These are phyloP conservation scores for Diplodus sargus DNA, from an alignment of 2,797 vertebrate species.

Conservation along the genomic window DNA sequence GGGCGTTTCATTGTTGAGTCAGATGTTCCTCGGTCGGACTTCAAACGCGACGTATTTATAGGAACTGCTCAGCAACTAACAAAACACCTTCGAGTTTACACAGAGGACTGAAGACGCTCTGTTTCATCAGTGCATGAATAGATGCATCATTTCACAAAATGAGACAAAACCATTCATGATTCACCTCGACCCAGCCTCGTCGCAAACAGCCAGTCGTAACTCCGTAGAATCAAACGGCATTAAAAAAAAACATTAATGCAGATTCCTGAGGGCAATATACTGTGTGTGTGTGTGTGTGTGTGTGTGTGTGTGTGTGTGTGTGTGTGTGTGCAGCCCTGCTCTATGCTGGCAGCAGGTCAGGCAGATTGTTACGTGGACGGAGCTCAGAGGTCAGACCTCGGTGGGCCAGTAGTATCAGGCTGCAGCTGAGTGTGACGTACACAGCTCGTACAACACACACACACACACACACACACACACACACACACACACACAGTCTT, in stretches of 20 bases:
- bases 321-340: constrained; percentile 25
- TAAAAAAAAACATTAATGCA: not conserved
- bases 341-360: constrained; percentile 26
- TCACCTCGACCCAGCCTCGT: not conserved
- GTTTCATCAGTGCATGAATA: not conserved
- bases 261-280: not conserved
- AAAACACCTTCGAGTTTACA: constrained; percentile 40
- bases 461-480: not conserved
- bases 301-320: constrained; percentile 11
- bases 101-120: not conserved
- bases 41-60: constrained; percentile 54
- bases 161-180: not conserved
- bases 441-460: not conserved
- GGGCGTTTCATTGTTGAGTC: constrained; percentile 62
- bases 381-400: constrained; percentile 64
- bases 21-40: constrained; percentile 48
- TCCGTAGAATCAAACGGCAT: not conserved
- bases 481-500: constrained; percentile 2
- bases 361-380: constrained; percentile 41
- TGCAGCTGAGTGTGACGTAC: constrained; percentile 61
- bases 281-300: constrained; percentile 8
- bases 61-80: constrained; percentile 51
- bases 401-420: constrained; percentile 48
- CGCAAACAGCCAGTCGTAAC: not conserved
- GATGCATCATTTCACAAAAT: not conserved